These are phyloP conservation scores for Nycticebus coucang DNA, from an alignment of 2,113 vertebrate genomes.

Conservation along the genomic window DNA sequence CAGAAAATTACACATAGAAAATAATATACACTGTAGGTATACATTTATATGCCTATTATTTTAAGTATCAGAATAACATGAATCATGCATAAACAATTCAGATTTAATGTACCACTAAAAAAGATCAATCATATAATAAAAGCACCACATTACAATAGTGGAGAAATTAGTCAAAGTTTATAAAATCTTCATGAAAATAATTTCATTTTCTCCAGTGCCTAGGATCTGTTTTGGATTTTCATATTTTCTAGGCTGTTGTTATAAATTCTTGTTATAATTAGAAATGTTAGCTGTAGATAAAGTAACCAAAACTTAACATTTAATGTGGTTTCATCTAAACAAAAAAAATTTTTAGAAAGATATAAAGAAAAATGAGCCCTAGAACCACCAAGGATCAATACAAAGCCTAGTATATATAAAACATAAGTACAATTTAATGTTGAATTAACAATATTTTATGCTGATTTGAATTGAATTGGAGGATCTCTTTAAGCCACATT, in stretches of 20 bases:
- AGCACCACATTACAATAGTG: background rate
- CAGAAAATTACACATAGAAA: background rate
- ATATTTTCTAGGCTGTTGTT: background rate
- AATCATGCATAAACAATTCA: background rate
- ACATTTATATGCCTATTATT: background rate
- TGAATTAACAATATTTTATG: slow-evolving; percentile 76
- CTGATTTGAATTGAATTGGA: slow-evolving; percentile 68
- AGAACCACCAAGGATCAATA: slow-evolving; percentile 8
- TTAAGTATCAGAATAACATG: background rate
- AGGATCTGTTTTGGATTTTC: slow-evolving; percentile 34
- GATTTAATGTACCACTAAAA: background rate
- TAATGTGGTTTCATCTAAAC: background rate
- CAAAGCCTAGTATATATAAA: background rate
- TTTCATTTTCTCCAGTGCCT: background rate
- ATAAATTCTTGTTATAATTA: background rate
- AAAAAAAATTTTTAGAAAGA: slow-evolving; percentile 2
- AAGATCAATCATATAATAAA: background rate
- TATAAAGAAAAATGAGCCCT: slow-evolving; percentile 3
- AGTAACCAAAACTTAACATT: background rate
- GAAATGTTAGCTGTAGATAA: background rate
- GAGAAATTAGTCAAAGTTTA: background rate
- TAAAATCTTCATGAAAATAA: background rate
- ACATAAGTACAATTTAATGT: slow-evolving; percentile 55
- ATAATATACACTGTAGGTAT: background rate
- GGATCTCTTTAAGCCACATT: slow-evolving; percentile 65